Evolutionary conservation across 1,140 invertebrate species (phyloP).

Genomic region (Neotoxoptera formosana): DNA sequence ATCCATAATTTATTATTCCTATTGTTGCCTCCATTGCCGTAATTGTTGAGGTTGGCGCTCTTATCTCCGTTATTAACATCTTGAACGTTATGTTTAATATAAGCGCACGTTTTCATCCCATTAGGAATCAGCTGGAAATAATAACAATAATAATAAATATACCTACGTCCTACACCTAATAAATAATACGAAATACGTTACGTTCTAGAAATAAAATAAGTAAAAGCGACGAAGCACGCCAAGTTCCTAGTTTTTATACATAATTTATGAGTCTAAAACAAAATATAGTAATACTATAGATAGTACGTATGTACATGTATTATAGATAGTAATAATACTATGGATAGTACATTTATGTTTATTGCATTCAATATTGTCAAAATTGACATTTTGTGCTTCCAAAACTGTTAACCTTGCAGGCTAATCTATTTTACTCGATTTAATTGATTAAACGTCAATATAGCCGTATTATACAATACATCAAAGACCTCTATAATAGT

Average conservation of each 20-base stretch:
- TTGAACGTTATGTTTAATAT: background rate
- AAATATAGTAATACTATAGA: constrained; percentile 9
- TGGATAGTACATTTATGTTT: constrained; percentile 9
- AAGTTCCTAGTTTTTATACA: background rate
- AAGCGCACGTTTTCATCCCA: background rate
- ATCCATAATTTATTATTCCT: background rate
- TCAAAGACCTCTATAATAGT: background rate
- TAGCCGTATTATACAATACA: background rate
- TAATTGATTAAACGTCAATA: background rate
- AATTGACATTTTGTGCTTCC: background rate
- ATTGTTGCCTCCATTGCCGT: background rate
- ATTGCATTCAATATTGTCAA: background rate
- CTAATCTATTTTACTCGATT: background rate
- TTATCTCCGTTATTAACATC: background rate
- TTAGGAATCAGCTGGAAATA: background rate
- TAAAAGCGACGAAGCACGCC: background rate
- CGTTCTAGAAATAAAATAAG: background rate
- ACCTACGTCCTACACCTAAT: background rate
- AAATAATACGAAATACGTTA: background rate
- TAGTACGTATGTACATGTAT: no score
- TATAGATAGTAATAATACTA: no score
- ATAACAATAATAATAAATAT: background rate
- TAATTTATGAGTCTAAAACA: background rate
- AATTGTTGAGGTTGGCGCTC: background rate
- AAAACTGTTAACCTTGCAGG: background rate